These are phyloP conservation scores for Oreonectes daqikongensis DNA, from an alignment of 2,797 vertebrate species.

Conservation along the genomic window DNA sequence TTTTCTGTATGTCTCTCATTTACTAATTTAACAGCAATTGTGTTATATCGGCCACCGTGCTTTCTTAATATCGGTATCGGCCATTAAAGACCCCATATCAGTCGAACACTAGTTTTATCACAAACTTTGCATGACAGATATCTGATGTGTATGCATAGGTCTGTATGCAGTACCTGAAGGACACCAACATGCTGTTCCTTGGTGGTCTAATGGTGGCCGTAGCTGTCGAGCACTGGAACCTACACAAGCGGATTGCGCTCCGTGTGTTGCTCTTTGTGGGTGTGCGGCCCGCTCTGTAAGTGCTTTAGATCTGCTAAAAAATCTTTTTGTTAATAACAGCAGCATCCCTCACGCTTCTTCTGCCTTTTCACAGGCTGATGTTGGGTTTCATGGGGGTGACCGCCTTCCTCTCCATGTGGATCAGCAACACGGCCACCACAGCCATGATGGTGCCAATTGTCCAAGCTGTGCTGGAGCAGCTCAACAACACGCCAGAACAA, in stretches of 20 bases:
- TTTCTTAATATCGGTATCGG: no score
- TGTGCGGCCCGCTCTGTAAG: conserved; percentile 89
- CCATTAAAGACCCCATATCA: no score
- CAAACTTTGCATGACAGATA: neutral
- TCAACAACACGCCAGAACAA: conserved; percentile 62
- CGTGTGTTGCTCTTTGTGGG: conserved; percentile 86
- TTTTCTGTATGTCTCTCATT: no score
- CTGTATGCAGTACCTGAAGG: conserved; percentile 93
- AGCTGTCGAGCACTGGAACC: conserved; percentile 91
- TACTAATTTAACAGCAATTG: no score
- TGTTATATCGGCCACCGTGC: no score
- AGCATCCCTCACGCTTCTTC: neutral
- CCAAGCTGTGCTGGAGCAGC: conserved; percentile 87
- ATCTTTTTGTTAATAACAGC: neutral
- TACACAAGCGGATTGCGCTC: conserved; percentile 93
- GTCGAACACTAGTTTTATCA: no score
- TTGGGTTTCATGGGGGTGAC: conserved; percentile 94
- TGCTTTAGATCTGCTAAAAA: neutral
- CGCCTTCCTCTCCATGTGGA: conserved; percentile 98
- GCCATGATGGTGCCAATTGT: conserved; percentile 98
- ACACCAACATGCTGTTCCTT: conserved; percentile 94
- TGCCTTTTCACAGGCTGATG: conserved; percentile 82
- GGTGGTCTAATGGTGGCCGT: conserved; percentile 91
- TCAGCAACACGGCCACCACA: conserved; percentile 95
- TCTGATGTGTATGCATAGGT: conserved; percentile 76